These are phyloP conservation scores for Theristicus caerulescens DNA, from an alignment of 2,113 vertebrate species.

Conservation along the genomic window DNA sequence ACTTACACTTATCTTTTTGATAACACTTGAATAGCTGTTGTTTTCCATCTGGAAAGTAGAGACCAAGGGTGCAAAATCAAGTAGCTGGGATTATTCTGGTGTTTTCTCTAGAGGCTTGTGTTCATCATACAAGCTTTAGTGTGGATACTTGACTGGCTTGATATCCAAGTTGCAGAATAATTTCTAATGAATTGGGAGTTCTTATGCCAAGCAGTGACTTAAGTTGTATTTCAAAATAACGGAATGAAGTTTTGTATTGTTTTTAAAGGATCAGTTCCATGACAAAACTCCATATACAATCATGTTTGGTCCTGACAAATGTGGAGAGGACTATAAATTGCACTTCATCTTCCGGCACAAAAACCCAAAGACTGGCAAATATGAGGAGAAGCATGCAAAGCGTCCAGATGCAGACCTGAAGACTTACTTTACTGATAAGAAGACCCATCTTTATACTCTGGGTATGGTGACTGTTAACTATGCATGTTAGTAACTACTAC, in stretches of 20 bases:
- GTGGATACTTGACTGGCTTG: background rate
- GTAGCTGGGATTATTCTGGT: background rate
- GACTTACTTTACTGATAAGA: slow-evolving; percentile 95
- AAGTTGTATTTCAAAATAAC: background rate
- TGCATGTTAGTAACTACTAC: background rate
- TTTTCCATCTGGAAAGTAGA: background rate
- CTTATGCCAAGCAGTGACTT: background rate
- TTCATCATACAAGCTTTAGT: background rate
- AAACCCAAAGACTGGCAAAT: slow-evolving; percentile 91
- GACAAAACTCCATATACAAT: slow-evolving; percentile 97
- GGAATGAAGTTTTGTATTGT: background rate
- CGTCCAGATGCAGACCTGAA: slow-evolving; percentile 92
- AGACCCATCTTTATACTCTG: slow-evolving; percentile 94
- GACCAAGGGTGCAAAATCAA: background rate
- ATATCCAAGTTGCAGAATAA: background rate
- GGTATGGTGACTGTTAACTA: slow-evolving; percentile 63
- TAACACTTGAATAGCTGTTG: background rate
- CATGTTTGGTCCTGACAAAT: slow-evolving; percentile 99
- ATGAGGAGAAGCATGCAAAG: slow-evolving; percentile 96
- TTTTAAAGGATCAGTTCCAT: slow-evolving; percentile 88
- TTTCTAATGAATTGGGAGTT: background rate
- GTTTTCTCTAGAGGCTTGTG: background rate
- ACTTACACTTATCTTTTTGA: background rate
- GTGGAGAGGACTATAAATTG: slow-evolving; percentile 97
- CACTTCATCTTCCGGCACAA: slow-evolving; percentile 99